A percentile compares a stretch with the other conserved stretches of the same genome.
Evolutionary conservation across 2,113 vertebrate genomes (phyloP).

Genomic region (Otus sunia): DNA sequence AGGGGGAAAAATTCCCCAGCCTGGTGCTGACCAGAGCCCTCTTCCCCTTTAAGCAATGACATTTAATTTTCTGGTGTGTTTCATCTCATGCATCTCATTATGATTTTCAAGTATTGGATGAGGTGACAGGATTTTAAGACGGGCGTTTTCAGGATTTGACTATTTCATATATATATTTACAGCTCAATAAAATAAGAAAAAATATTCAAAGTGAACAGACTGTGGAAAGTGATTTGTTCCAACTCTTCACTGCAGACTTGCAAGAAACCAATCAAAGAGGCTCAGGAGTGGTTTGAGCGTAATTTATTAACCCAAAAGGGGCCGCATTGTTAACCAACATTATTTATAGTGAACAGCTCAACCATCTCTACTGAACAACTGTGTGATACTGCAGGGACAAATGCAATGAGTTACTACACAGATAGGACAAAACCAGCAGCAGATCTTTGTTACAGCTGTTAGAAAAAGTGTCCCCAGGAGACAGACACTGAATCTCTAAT

Average conservation of each 20-base stretch:
- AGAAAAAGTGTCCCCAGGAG: slow-evolving; percentile 58
- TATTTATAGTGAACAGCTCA: slow-evolving; percentile 53
- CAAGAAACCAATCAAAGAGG: slow-evolving; percentile 43
- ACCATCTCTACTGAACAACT: slow-evolving; percentile 36
- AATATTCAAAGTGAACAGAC: slow-evolving; percentile 36
- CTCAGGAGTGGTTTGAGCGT: not conserved
- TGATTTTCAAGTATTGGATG: not conserved
- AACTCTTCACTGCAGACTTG: slow-evolving; percentile 37
- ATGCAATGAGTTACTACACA: slow-evolving; percentile 58
- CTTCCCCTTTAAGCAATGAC: not conserved
- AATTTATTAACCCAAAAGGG: slow-evolving; percentile 60
- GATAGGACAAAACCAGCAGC: slow-evolving; percentile 51
- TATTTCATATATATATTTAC: not conserved
- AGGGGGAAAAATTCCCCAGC: not conserved
- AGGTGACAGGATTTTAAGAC: not conserved
- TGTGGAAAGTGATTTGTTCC: slow-evolving; percentile 45
- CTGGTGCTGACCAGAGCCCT: fast-evolving
- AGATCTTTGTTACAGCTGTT: slow-evolving; percentile 63
- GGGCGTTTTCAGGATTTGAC: not conserved
- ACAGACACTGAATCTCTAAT: slow-evolving; percentile 65
- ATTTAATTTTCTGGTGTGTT: not conserved
- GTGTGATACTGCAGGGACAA: slow-evolving; percentile 47
- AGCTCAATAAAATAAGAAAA: slow-evolving; percentile 28
- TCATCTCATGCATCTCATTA: not conserved
- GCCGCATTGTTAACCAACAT: slow-evolving; percentile 32